Evolutionary conservation across 2,888 invertebrate species (phyloP), one percentile per base, ranked within the genome.

Genomic region (Drosophila pseudotalamancana): DNA sequence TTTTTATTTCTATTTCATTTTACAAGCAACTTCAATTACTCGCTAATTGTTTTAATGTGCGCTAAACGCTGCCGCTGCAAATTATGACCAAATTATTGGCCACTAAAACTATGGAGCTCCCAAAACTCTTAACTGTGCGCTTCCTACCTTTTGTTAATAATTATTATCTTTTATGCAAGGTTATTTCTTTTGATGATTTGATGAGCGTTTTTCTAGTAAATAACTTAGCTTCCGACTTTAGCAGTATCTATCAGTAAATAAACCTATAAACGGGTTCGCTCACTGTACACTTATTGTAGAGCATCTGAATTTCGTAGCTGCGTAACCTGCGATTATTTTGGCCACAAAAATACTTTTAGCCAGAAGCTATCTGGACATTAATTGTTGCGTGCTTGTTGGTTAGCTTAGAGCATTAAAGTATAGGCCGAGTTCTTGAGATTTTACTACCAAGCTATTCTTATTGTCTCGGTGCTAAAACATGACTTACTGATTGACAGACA

Each of bases 1-100:
- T 60, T 59, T 40, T 67, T 57, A 42, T 39, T 51, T 55, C 45
- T 27, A 11, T 46, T 40, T 54, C 54, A 43, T 43, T 29, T 43
- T 43, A 29, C 43, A 43, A 23, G n/a, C 46, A 18, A 60, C 62
- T 77, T 64, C 57, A 80, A 83, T 80, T 77, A 63, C 75, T 12
- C 51, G 46, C 65, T 79, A 85, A 81, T 82, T 72, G 67, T 48
- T 79, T 69, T 67, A 65, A 67, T 82, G 54, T 61, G 57, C 48
- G 51, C 60, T 65, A 77, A 76, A 67, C 61, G 71, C 61, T 49
- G 40, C 39, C 9, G 54, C 19, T 37, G 50, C 40, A 67, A 53
- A 32, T 48, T 45, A 19, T 37, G 42, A 23, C 32, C 49, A 48
- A 54, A 54, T 70, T 35, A 64, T 55, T 48, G 42, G 18, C 45